phyloP scores from a whole-genome alignment of 92 coral and sea anemone species.

The Paragorgia papillata region DNA sequence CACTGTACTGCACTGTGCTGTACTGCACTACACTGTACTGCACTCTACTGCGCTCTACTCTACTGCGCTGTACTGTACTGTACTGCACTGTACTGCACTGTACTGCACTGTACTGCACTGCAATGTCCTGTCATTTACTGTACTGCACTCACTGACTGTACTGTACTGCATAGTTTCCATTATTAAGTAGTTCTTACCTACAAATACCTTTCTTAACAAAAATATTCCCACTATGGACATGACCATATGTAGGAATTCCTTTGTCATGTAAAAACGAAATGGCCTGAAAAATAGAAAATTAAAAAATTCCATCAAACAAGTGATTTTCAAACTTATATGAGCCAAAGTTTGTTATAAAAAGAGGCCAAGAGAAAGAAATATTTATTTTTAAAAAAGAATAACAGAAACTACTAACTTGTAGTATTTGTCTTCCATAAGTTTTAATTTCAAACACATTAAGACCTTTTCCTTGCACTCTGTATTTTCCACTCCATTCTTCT shows the following conservation, averaged over 20 bases:
- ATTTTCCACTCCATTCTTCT: conserved; percentile 76
- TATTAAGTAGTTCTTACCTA: conserved; percentile 79
- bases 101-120: no score
- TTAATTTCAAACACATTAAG: conserved; percentile 65
- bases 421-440: conserved; percentile 84
- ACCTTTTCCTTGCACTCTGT: conserved; percentile 73
- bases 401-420: conserved; percentile 63
- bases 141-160: no score
- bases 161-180: no score
- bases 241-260: conserved; percentile 86
- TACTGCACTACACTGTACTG: no score
- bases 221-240: conserved; percentile 89
- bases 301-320: not conserved
- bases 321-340: no score
- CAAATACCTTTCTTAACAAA: conserved; percentile 77
- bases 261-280: conserved; percentile 78
- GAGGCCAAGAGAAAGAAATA: no score
- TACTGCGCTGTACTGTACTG: no score
- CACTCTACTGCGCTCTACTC: no score
- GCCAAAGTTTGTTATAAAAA: no score
- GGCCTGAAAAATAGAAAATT: conserved; percentile 58
- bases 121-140: no score
- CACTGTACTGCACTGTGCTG: no score
- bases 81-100: no score
- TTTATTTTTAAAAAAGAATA: not conserved